Evolutionary conservation across 2,797 vertebrate species (phyloP).

Genomic region (Rhyacichthys aspro): DNA sequence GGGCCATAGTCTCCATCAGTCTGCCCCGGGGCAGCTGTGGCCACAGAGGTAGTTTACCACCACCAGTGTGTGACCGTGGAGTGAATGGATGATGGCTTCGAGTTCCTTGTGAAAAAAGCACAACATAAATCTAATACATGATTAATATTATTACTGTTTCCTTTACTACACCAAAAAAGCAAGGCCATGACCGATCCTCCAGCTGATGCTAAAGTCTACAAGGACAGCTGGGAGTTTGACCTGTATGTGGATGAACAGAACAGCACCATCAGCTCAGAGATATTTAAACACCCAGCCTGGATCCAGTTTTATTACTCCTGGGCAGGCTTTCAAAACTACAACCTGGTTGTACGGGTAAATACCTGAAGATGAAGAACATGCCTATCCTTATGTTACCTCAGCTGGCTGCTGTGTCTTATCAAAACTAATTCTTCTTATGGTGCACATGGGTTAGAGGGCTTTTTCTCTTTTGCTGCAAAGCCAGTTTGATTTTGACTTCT

Average conservation of each 20-base stretch:
- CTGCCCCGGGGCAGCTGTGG: too few species aligned
- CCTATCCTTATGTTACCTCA: background rate
- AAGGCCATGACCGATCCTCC: slow-evolving; percentile 71
- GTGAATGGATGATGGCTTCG: too few species aligned
- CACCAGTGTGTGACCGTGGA: too few species aligned
- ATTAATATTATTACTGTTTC: slow-evolving; percentile 15
- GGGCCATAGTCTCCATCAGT: too few species aligned
- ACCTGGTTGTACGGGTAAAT: slow-evolving; percentile 82
- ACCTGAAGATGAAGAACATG: background rate
- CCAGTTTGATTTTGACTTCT: too few species aligned
- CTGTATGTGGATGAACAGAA: slow-evolving; percentile 73
- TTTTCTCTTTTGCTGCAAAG: too few species aligned
- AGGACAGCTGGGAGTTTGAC: slow-evolving; percentile 82
- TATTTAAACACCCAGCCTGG: slow-evolving; percentile 79
- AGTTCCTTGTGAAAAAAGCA: too few species aligned
- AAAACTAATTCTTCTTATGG: too few species aligned
- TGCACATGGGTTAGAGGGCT: too few species aligned
- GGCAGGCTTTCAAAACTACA: slow-evolving; percentile 84
- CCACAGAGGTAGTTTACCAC: too few species aligned
- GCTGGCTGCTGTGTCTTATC: too few species aligned
- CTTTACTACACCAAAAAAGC: slow-evolving; percentile 50
- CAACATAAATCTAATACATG: too few species aligned
- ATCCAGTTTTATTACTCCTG: slow-evolving; percentile 83
- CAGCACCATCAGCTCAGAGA: slow-evolving; percentile 67
- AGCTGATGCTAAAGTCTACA: slow-evolving; percentile 72